Percentiles rank a stretch among this genome's conserved stretches.
Evolutionary conservation across 2,113 vertebrate genomes (phyloP).

Genomic region (Azemiops feae): DNA sequence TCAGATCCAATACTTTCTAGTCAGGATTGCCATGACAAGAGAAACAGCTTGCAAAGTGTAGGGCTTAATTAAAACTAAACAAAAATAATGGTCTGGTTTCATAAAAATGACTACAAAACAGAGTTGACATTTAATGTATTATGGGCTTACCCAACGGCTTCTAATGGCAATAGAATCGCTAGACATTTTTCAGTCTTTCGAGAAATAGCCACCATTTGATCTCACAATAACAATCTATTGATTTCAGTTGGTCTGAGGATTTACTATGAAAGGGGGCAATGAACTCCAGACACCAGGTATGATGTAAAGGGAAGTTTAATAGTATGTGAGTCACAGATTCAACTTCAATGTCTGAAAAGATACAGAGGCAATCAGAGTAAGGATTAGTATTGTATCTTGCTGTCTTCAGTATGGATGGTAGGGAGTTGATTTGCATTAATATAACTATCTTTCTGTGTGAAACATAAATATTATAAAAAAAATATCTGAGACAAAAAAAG

Average conservation of each 20-base stretch:
- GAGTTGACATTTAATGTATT: background rate
- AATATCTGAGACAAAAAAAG: background rate
- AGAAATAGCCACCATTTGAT: background rate
- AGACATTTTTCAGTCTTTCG: background rate
- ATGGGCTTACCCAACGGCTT: background rate
- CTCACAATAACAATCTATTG: background rate
- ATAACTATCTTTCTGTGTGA: background rate
- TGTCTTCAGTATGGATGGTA: background rate
- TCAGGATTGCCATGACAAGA: background rate
- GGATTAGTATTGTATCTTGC: background rate
- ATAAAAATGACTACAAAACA: background rate
- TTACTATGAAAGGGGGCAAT: background rate
- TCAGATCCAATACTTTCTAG: background rate
- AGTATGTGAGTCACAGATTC: background rate
- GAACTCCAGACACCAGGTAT: background rate
- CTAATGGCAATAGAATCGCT: background rate
- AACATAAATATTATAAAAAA: background rate
- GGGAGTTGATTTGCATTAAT: background rate
- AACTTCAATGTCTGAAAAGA: background rate
- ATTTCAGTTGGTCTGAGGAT: background rate
- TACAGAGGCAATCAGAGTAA: background rate
- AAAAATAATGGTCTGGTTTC: background rate
- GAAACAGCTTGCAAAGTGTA: background rate
- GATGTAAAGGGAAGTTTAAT: background rate
- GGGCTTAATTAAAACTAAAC: background rate